phyloP scores from a whole-genome alignment of 2,797 vertebrate species.

The Hybognathus amarus region DNA sequence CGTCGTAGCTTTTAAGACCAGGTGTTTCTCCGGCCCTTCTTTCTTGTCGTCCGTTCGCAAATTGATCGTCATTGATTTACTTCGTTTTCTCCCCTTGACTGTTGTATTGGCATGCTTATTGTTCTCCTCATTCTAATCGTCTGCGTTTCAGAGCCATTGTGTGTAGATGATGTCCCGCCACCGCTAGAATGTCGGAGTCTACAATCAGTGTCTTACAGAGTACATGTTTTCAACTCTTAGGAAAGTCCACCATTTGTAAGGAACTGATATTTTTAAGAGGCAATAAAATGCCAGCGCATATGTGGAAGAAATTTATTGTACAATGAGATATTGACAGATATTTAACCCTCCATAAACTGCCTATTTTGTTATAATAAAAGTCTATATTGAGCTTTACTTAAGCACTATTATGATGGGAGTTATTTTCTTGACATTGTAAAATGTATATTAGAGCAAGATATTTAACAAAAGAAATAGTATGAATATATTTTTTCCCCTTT shows the following conservation, averaged over 20 bases:
- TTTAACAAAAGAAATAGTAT: conserved; percentile 77
- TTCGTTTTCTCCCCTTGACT: conserved; percentile 48
- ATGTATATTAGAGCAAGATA: conserved; percentile 77
- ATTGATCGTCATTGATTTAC: conserved; percentile 39
- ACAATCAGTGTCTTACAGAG: conserved; percentile 78
- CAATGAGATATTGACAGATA: conserved; percentile 90
- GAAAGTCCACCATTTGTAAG: conserved; percentile 67
- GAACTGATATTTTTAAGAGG: conserved; percentile 75
- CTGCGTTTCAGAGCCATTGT: conserved; percentile 56
- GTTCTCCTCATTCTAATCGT: conserved; percentile 46
- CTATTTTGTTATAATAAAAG: conserved; percentile 99
- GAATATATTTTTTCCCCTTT: conserved; percentile 80
- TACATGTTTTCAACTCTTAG: conserved; percentile 70
- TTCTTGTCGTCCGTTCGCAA: conserved; percentile 57
- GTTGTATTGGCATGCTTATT: conserved; percentile 50
- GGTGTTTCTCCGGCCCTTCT: conserved; percentile 75
- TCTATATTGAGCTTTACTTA: conserved; percentile 94
- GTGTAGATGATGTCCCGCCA: conserved; percentile 32
- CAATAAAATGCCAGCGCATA: conserved; percentile 73
- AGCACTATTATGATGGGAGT: conserved; percentile 91
- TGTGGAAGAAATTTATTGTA: conserved; percentile 74
- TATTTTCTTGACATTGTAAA: conserved; percentile 93
- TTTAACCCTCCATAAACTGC: conserved; percentile 96
- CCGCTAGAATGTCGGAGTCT: conserved; percentile 71
- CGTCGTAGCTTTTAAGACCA: conserved; percentile 87